A percentile compares a stretch with the other conserved stretches of the same genome.
phyloP scores from a whole-genome alignment of 1,140 invertebrate genomes.

The Pseudachorutes palmiensis region DNA sequence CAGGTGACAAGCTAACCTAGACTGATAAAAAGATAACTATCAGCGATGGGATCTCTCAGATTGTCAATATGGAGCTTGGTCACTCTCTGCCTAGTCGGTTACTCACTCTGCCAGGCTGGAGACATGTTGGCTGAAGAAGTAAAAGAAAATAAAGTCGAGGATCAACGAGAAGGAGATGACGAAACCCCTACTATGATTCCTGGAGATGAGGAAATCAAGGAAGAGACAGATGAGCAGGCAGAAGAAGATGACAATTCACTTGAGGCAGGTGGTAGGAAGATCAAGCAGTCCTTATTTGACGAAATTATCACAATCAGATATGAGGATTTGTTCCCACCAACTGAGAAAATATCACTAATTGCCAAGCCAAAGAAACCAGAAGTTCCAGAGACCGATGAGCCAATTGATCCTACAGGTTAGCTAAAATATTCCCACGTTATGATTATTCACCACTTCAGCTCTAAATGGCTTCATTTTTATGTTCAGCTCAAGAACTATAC shows the following conservation, averaged over 20 bases:
- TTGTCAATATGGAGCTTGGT: background rate
- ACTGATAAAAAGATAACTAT: background rate
- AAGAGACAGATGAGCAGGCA: no score
- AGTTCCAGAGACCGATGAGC: constrained; percentile 13
- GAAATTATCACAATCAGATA: background rate
- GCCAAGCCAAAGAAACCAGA: constrained; percentile 12
- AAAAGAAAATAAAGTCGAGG: background rate
- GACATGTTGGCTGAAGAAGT: background rate
- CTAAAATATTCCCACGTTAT: background rate
- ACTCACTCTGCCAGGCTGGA: background rate
- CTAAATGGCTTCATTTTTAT: no score
- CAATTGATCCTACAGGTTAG: constrained; percentile 25
- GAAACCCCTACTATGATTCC: background rate
- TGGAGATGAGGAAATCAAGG: no score
- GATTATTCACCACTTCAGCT: background rate
- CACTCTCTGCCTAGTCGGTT: background rate
- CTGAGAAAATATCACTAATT: background rate
- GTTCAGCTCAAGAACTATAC: constrained; percentile 50
- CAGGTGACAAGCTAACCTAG: background rate
- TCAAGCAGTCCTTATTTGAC: background rate
- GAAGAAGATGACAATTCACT: background rate
- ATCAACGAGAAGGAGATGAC: background rate
- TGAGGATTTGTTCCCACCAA: background rate
- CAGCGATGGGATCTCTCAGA: background rate
- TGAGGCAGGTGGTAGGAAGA: background rate